Conservation (phyloP, 2,113 vertebrate genomes). For the Bujurquina vittata region DNA sequence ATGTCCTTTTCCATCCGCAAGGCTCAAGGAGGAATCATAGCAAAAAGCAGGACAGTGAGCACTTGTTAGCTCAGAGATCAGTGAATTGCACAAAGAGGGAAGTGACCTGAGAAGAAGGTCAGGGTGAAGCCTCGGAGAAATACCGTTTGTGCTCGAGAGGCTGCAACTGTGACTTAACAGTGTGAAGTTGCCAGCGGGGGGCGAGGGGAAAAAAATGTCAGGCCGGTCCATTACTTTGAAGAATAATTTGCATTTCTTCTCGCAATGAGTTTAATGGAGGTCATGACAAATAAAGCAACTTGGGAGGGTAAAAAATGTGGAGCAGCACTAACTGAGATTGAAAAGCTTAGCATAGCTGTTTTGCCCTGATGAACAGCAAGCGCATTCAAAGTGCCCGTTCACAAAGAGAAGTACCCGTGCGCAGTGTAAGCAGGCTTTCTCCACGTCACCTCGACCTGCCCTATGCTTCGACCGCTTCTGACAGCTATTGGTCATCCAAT, state of each 20-base stretch:
- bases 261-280: neutral
- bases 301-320: constrained; percentile 34
- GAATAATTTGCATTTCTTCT: neutral
- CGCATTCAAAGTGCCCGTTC: constrained; percentile 58
- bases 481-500: constrained; percentile 68
- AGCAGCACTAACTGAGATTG: constrained; percentile 63
- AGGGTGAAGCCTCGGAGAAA: constrained; percentile 46
- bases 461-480: constrained; percentile 35
- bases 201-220: neutral
- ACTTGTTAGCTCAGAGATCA: constrained; percentile 52
- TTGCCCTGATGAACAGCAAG: constrained; percentile 67
- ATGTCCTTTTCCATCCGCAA: constrained; percentile 40
- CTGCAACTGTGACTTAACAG: constrained; percentile 23
- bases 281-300: constrained; percentile 47
- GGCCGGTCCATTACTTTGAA: neutral
- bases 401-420: constrained; percentile 41
- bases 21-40: constrained; percentile 45
- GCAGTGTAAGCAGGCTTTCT: constrained; percentile 15
- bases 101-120: constrained; percentile 61
- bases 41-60: constrained; percentile 10
- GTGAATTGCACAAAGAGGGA: constrained; percentile 29
- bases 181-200: constrained; percentile 17
- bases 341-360: constrained; percentile 61
- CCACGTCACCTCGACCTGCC: constrained; percentile 43
- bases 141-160: constrained; percentile 39